phyloP scores from a whole-genome alignment of 2,888 invertebrate species.

The Noctuana brunneofusca region DNA sequence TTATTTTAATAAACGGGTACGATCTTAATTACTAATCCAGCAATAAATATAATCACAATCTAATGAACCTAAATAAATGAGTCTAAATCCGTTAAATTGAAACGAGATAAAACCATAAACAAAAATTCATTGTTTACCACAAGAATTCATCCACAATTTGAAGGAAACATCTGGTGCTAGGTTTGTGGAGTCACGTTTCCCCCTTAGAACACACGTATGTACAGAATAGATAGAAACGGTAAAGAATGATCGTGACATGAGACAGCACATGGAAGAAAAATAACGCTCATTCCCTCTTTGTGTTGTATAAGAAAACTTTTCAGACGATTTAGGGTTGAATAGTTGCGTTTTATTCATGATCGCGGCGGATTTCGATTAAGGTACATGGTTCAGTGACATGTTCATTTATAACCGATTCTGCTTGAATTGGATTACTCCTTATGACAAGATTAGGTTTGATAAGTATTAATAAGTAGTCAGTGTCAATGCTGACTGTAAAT shows the following conservation, averaged over 20 bases:
- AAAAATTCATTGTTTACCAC: no score
- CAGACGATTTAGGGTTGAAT: constrained; percentile 63
- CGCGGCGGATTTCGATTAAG: constrained; percentile 1
- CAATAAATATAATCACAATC: no score
- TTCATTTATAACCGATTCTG: constrained; percentile 4
- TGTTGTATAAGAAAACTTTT: constrained; percentile 50
- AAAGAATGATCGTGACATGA: constrained; percentile 79
- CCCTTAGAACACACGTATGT: constrained; percentile 42
- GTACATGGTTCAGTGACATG: constrained; percentile 4
- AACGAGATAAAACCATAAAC: no score
- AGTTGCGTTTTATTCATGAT: constrained; percentile 34
- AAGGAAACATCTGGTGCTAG: constrained; percentile 43
- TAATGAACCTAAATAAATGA: no score
- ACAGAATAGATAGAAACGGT: constrained; percentile 64
- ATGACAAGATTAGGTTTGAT: background rate
- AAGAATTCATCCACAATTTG: constrained; percentile 22
- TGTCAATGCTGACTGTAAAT: background rate
- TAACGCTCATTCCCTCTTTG: constrained; percentile 54
- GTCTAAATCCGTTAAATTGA: no score
- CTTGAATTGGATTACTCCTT: background rate
- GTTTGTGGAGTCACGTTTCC: constrained; percentile 43
- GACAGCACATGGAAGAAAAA: constrained; percentile 70
- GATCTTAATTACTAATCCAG: no score
- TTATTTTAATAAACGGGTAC: no score
- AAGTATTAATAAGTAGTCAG: background rate